Conservation (phyloP, 1,140 invertebrate species). For the Pseudomyrmex sp. region DNA sequence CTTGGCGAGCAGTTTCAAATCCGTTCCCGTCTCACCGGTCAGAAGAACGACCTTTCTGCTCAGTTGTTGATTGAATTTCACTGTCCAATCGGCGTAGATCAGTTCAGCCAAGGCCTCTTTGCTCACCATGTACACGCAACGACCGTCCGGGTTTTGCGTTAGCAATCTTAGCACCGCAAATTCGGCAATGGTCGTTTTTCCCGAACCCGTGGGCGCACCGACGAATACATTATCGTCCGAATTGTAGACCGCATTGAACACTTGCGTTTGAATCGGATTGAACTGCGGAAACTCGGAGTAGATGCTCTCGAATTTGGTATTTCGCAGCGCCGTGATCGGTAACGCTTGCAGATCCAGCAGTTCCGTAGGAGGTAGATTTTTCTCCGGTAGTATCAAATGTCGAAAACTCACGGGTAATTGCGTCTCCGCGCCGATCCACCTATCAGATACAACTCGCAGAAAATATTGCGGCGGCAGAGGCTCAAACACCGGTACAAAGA, state of each 20-base stretch:
- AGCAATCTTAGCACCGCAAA: slow-evolving; percentile 97
- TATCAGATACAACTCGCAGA: slow-evolving; percentile 92
- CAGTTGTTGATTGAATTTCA: slow-evolving; percentile 93
- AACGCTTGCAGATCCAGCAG: slow-evolving; percentile 98
- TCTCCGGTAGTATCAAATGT: slow-evolving; percentile 98
- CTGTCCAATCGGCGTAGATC: slow-evolving; percentile 95
- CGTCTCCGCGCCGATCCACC: slow-evolving; percentile 97
- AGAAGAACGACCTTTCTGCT: slow-evolving; percentile 96
- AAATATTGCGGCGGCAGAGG: slow-evolving; percentile 99
- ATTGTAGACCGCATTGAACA: slow-evolving; percentile 99
- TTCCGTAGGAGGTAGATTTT: slow-evolving; percentile 99
- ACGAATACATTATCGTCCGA: slow-evolving; percentile 99
- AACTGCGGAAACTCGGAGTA: slow-evolving; percentile 97
- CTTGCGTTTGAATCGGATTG: slow-evolving; percentile 99
- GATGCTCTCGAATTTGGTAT: slow-evolving; percentile 93
- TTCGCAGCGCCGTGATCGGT: slow-evolving; percentile 94
- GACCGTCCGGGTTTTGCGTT: slow-evolving; percentile 89
- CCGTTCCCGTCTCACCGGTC: slow-evolving; percentile 99
- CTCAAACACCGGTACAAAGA: slow-evolving; percentile 99
- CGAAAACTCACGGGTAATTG: slow-evolving; percentile 98
- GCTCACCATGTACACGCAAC: slow-evolving; percentile 97
- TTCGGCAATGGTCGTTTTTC: slow-evolving; percentile 98
- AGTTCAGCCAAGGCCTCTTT: slow-evolving; percentile 96
- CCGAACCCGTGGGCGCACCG: slow-evolving; percentile 98
- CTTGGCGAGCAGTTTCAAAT: slow-evolving; percentile 96